Evolutionary conservation across 2,113 vertebrate genomes (phyloP), one percentile per base, ranked within the genome.

Genomic region (Deroptyus accipitrinus): DNA sequence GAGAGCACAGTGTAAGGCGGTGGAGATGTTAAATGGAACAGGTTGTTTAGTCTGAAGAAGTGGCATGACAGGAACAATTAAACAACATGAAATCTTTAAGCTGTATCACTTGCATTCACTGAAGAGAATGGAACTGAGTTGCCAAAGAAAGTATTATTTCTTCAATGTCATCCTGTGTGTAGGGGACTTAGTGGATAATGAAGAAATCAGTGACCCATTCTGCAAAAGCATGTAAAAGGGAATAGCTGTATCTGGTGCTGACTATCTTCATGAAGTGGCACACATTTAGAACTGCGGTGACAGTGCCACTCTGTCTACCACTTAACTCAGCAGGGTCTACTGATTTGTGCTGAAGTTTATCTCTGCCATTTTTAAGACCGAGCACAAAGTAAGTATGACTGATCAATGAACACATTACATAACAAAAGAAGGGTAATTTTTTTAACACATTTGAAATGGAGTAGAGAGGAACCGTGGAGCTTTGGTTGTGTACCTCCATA

Each of bases 131-230:
- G 33, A 82, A 73, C 5, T 7, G n/a, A 61, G 49, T 82, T 83
- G 31, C 52, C 19, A 62, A 89, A 83, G 55, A 67, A 85, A 94
- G 77, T 89, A 55, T 67, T 84, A 39, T 94, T 94, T 92, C 70
- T 73, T 13, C 41, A 13, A 0, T 74, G 62, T 41, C n/a, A 51
- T 83, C 24, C 13, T 52, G 41, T 52, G 13, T 62, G 9, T 13
- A 3, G 52, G 49, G 20, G 49, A 49, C 41, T 85, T 83, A 52
- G 23, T 48, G 67, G 57, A 52, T 66, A 49, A 54, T 23, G 66
- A n/a, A 68, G 57, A 66, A 72, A 75, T 8, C 41, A 54, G 39
- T 75, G 66, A 79, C 49, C 27, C 62, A 5, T 80, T 78, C 82
- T 83, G 35, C 52, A 68, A 51, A 33, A 64, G 11, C 48, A 6